Evolutionary conservation across 2,797 vertebrate genomes (phyloP).

Genomic region (Bryconaethiops microstoma): DNA sequence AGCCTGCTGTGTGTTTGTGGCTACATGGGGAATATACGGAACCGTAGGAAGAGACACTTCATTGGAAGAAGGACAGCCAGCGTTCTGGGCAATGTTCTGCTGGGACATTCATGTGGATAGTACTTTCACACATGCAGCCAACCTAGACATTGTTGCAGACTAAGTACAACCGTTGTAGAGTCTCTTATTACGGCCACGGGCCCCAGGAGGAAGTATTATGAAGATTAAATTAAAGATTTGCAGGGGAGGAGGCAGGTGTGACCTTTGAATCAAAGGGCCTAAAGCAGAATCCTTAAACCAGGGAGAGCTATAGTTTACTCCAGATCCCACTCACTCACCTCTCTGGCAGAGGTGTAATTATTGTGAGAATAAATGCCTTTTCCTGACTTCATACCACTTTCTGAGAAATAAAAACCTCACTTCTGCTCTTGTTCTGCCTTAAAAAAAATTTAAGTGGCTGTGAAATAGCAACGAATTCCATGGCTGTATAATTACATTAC

Average conservation of each 20-base stretch:
- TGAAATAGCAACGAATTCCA: not conserved
- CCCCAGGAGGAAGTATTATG: constrained; percentile 20
- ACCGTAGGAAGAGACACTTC: too few species aligned
- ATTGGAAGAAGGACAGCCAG: too few species aligned
- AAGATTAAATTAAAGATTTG: constrained; percentile 33
- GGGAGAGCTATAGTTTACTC: constrained; percentile 17
- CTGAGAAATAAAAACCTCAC: not conserved
- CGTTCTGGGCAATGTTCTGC: too few species aligned
- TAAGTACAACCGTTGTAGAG: too few species aligned
- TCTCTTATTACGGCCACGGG: not conserved
- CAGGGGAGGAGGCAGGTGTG: not conserved
- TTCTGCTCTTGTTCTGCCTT: not conserved
- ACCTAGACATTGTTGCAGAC: too few species aligned
- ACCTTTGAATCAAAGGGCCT: constrained; percentile 12
- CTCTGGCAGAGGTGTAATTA: constrained; percentile 34
- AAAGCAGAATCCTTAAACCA: not conserved
- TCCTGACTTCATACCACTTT: not conserved
- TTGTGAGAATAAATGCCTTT: constrained; percentile 24
- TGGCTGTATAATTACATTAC: not conserved
- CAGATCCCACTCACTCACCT: constrained; percentile 5
- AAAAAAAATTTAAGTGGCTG: too few species aligned
- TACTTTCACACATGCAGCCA: too few species aligned
- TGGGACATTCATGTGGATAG: too few species aligned
- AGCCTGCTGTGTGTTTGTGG: too few species aligned
- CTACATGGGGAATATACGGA: too few species aligned